Percentiles rank a stretch among this genome's conserved stretches.
Conservation (phyloP, 2,113 vertebrate species). For the Ochotona princeps region DNA sequence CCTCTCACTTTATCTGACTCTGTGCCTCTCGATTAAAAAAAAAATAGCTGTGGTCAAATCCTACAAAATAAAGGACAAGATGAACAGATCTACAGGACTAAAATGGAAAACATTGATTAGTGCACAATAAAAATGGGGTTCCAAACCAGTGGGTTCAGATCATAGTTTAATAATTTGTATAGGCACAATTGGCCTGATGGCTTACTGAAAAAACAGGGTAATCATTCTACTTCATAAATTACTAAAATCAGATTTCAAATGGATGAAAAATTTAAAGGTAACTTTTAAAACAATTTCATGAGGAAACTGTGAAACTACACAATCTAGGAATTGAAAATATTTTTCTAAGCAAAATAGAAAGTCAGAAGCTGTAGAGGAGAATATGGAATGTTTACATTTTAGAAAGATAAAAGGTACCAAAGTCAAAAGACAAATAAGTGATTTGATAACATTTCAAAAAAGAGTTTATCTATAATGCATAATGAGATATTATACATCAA, state of each 20-base stretch:
- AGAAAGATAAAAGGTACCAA: constrained; percentile 1
- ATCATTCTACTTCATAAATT: not conserved
- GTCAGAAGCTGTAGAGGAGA: constrained; percentile 47
- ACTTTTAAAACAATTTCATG: constrained; percentile 19
- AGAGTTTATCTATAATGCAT: not conserved
- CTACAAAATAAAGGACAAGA: not conserved
- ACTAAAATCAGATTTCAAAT: constrained; percentile 57
- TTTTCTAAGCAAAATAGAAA: constrained; percentile 62
- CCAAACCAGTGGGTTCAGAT: not conserved
- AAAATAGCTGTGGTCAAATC: not conserved
- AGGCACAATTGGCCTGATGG: not conserved
- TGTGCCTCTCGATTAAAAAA: too few relatives aligned
- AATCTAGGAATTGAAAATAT: constrained; percentile 1
- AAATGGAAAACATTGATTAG: not conserved
- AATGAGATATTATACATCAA: not conserved
- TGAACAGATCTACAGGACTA: not conserved
- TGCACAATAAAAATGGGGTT: not conserved
- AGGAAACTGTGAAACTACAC: constrained; percentile 39
- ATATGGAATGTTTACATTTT: constrained; percentile 39
- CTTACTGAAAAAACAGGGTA: not conserved
- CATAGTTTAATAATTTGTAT: not conserved
- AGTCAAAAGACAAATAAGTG: constrained; percentile 29
- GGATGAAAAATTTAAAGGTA: constrained; percentile 38
- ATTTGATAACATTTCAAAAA: not conserved
- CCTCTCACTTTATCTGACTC: too few relatives aligned